Conservation (phyloP, 2,888 invertebrate genomes). For the Candidula unifasciata region DNA sequence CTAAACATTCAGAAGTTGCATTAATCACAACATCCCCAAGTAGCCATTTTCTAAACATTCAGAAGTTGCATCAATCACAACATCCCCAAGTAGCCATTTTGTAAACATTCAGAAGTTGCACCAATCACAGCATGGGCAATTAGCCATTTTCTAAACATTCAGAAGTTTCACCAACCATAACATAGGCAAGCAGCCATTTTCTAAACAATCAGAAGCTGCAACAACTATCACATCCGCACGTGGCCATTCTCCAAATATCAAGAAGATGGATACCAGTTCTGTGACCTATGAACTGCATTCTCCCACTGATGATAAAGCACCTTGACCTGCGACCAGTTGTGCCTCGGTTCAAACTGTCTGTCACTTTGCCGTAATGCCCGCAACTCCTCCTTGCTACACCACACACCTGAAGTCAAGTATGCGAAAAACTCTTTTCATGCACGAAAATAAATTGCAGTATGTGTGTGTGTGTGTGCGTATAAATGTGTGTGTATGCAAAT, state of each 20-base stretch:
- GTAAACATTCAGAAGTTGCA: slow-evolving; percentile 19
- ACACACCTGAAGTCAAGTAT: slow-evolving; percentile 82
- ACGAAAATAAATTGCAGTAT: no score
- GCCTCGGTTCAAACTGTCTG: slow-evolving; percentile 81
- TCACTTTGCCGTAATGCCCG: slow-evolving; percentile 82
- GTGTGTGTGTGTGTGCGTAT: no score
- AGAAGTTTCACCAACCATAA: background rate
- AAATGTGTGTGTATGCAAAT: no score
- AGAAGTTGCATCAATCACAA: background rate
- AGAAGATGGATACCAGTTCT: slow-evolving; percentile 80
- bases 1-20: no score
- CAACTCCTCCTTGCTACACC: slow-evolving; percentile 85
- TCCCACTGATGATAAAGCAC: slow-evolving; percentile 81
- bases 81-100: background rate
- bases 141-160: no score
- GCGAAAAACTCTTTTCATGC: no score
- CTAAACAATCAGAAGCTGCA: no score
- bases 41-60: background rate
- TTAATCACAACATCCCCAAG: no score
- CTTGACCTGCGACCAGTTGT: slow-evolving; percentile 66
- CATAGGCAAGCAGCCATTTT: no score
- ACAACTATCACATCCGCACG: background rate
- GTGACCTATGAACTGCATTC: slow-evolving; percentile 81
- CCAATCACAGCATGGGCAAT: background rate
- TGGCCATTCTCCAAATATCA: background rate